Conservation (phyloP, 2,113 vertebrate genomes). For the Sorex fumeus region DNA sequence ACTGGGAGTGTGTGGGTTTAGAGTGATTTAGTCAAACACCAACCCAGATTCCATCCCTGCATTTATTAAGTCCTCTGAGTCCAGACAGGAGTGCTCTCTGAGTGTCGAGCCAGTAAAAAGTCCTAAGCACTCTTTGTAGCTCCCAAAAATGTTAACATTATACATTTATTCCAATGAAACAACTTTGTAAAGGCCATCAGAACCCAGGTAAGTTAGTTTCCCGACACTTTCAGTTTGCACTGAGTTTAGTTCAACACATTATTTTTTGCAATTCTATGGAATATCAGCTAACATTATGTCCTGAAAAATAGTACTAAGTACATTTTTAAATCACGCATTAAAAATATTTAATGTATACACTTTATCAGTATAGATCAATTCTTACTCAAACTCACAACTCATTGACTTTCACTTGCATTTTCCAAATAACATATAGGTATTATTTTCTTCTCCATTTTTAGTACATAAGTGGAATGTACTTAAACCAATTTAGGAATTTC, state of each 20-base stretch:
- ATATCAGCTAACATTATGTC: background rate
- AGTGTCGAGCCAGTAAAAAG: too few relatives aligned
- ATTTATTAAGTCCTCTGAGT: too few relatives aligned
- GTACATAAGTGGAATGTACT: background rate
- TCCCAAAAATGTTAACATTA: too few relatives aligned
- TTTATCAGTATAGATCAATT: background rate
- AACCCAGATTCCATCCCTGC: too few relatives aligned
- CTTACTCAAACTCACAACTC: background rate
- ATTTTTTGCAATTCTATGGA: background rate
- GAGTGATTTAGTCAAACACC: too few relatives aligned
- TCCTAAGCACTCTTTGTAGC: too few relatives aligned
- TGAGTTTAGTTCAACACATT: too few relatives aligned
- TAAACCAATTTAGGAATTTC: background rate
- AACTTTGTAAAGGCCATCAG: background rate
- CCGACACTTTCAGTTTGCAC: fast-evolving
- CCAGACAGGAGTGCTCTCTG: too few relatives aligned
- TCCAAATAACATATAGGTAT: background rate
- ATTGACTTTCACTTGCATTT: too few relatives aligned
- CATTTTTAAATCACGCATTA: background rate
- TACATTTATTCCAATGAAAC: too few relatives aligned
- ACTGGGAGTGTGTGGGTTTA: too few relatives aligned
- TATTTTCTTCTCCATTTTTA: background rate
- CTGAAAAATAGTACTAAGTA: background rate
- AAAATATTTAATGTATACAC: background rate
- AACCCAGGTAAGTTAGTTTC: background rate